A percentile compares a stretch with the other conserved stretches of the same genome.
phyloP scores from a whole-genome alignment of 2,888 invertebrate genomes.

The Chrysopilus asiliformis region DNA sequence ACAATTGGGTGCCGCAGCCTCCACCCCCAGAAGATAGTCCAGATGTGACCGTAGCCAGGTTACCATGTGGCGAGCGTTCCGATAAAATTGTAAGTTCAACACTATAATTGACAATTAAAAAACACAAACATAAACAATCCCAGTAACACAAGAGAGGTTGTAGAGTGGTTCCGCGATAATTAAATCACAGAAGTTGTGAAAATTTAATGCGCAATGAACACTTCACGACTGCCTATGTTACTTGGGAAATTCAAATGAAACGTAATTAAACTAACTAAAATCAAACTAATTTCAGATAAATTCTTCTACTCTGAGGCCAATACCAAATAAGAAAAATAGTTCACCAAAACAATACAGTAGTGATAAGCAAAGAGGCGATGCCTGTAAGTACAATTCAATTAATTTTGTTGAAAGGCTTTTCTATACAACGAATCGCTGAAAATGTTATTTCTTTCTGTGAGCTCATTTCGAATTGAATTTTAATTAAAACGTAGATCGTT shows the following conservation, averaged over 20 bases:
- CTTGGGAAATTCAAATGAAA: no score
- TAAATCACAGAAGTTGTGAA: conserved; percentile 6
- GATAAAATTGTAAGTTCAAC: conserved; percentile 48
- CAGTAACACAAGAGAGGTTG: no score
- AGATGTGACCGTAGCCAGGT: conserved; percentile 65
- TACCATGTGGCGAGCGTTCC: conserved; percentile 74
- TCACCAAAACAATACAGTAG: conserved; percentile 44
- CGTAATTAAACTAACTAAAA: no score
- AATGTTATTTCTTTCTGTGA: no score
- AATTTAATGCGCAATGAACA: conserved; percentile 1
- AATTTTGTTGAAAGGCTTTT: no score
- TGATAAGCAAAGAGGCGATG: conserved; percentile 31
- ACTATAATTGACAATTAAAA: neutral
- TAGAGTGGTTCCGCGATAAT: no score
- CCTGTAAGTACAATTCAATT: conserved; percentile 24
- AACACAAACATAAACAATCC: conserved; percentile 4
- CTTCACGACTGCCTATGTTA: conserved; percentile 8
- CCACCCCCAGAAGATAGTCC: conserved; percentile 85
- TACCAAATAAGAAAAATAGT: conserved; percentile 48
- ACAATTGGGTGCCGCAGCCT: conserved; percentile 88
- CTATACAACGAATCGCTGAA: no score
- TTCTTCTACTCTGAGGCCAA: conserved; percentile 33
- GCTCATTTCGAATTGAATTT: no score
- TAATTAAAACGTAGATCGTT: no score
- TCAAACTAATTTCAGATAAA: conserved; percentile 35